Base-by-base conservation (phyloP, 2,113 vertebrate genomes). In the Machaerirhynchus nigripectus region DNA sequence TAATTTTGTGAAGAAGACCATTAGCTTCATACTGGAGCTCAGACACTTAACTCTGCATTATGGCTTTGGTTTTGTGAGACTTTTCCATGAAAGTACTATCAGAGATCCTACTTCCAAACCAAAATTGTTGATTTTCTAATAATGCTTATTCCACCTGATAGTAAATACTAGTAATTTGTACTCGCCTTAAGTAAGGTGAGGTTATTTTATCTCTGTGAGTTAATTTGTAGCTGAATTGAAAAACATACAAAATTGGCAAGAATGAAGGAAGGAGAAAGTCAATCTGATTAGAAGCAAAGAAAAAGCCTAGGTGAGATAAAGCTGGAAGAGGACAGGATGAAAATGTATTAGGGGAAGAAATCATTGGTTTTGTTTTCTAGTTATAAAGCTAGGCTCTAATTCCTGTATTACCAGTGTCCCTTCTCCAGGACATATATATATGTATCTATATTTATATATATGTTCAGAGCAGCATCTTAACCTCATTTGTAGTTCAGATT, bases 401-500 rank as follows among this genome's bases (percentile, higher is more conserved):
- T 84, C 23, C 20, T 74, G 28, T 60, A 21, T 71, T 71, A 61
- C 13, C 27, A 47, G 26, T 65, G 31, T 70, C 11, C 39, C 39
- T 87, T 30, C 24, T 74, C 37, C 22, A 83, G 71, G 37, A 69
- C 75, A 14, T 61, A 52, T 15, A 11, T 52, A 52, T 23, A 15
- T 30, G 31, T 14, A 49, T 56, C 15, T 31, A 31, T 81, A 7
- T 57, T 13, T 40, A 4, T 35, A 21, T 85, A 4, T 67, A 24
- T 83, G 13, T 86, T 92, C n/a, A 81, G 87, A 81, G 63, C 39
- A 81, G 50, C 12, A 3, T 89, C 68, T 91, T 77, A 56, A 86
- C 73, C 55, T 89, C 73, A 74, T 96, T 91, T 84, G 46, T 84
- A 81, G 76, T 84, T 96, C 55, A 92, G 18, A 71, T 92, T 90